Evolutionary conservation across 92 coral and sea anemone species (phyloP).

Genomic region (Palythoa heliodiscus): DNA sequence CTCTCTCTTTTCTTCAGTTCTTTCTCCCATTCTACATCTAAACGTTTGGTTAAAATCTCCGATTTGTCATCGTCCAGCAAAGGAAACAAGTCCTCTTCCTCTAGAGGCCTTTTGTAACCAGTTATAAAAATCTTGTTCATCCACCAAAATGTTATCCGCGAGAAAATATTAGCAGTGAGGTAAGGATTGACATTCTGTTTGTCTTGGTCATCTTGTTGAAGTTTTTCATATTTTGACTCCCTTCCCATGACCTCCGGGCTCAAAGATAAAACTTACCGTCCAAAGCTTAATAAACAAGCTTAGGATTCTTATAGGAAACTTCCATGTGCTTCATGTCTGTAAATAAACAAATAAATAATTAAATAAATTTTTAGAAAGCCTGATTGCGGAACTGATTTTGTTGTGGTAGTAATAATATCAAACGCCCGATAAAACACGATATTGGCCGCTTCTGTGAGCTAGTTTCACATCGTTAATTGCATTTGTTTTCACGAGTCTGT

Average conservation of each 20-base stretch:
- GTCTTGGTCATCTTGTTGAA: slow-evolving; percentile 51
- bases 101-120: slow-evolving; percentile 83
- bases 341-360: not conserved
- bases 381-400: not conserved
- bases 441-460: not conserved
- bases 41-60: slow-evolving; percentile 67
- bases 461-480: not conserved
- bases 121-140: slow-evolving; percentile 83
- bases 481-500: too few species aligned
- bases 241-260: slow-evolving; percentile 63
- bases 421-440: too few species aligned
- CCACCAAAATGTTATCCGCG: slow-evolving; percentile 83
- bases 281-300: slow-evolving; percentile 24
- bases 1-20: slow-evolving; percentile 67
- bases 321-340: slow-evolving; percentile 26
- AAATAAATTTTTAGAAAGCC: not conserved
- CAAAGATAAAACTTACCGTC: not conserved
- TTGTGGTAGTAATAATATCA: not conserved
- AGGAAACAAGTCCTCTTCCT: slow-evolving; percentile 82
- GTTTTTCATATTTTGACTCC: slow-evolving; percentile 62
- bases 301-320: not conserved
- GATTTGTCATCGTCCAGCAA: slow-evolving; percentile 85
- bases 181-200: slow-evolving; percentile 76
- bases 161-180: slow-evolving; percentile 75
- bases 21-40: slow-evolving; percentile 78